Evolutionary conservation across 2,888 invertebrate genomes (phyloP), one percentile per base, ranked within the genome.

Genomic region (Sipha maydis): DNA sequence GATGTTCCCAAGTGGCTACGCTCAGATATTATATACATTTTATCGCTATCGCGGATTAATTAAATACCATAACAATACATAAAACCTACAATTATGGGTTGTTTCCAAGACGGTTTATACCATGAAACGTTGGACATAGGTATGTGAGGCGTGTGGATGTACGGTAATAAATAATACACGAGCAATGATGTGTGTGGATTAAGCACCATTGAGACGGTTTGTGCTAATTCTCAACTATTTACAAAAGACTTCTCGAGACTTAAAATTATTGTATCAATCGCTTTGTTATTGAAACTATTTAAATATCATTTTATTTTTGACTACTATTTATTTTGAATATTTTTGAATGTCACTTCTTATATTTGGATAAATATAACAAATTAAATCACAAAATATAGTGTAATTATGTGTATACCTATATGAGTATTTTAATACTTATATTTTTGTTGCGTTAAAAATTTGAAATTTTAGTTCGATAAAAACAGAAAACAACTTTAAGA

Each of bases 11-110:
- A 75, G 83, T 83, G 83, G 73, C 34, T 83, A 1, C 21, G 25
- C 17, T 75, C n/a, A 19, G 73, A 73, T 83, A 83, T 73, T 83
- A 48, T 48, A 73, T 31, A 17, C 75, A 25, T 75, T 83, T 83
- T 75, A 75, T 56, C 56, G 56, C 38, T n/a, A 9, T 28, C 71
- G 71, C 34, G 75, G 56, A 83, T 56, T 83, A 75, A 83, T 75
- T 75, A 73, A 75, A 83, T 83, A 83, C 73, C n/a, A 2, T 38
- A 79, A 75, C 25, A 5, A 41, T 75, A 3, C 34, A 9, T 83
- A 83, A 38, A 56, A 75, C 54, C 38, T 9, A 38, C 25, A 54
- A 83, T 71, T 34, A 54, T 56, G 56, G 56, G 71, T 54, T n/a
- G 31, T 31, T 17, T 14, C 31, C 31, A 31, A 54, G 14, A 83